Evolutionary conservation across 2,888 invertebrate genomes (phyloP), one percentile per base, ranked within the genome.

Genomic region (Beris morrisii): DNA sequence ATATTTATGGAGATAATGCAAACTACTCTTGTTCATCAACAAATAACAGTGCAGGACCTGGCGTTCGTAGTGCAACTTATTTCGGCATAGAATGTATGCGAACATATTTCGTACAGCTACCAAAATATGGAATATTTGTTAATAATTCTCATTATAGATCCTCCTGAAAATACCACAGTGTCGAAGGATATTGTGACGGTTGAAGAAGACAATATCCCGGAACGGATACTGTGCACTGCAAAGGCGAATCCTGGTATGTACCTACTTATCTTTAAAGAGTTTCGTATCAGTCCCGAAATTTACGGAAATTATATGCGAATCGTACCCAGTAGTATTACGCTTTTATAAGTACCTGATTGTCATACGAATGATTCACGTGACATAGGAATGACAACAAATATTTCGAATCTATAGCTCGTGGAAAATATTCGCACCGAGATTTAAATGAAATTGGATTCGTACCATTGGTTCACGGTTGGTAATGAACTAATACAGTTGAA

Each of bases 21-120:
- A 88, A 89, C 78, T 95, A 94, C 81, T 91, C 91, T 31, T 95
- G 95, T 80, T 84, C 88, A 71, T 93, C 93, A 68, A 89, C 88
- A 5, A 82, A 84, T 52, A 93, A 93, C 79, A 84, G 85, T 5
- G 90, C 91, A 56, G 94, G 95, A 0, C 83, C 87, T 0, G 89
- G 92, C 3, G 93, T 95, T 69, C 88, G 88, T 73, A 92, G 91
- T 77, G 89, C 88, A 65, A 93, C 93, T 48, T 88, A 89, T 75
- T 92, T 95, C 74, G 90, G 91, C 69, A 92, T 95, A 28, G 94
- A 95, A 82, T 95, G 95, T 95, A 79, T 88, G 92, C 87, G 72
- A 45, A 48, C 28, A 12, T 15, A 46, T 15, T 13, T 28, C 15
- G 15, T 3, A 50, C 15, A 15, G 22, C 11, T 50, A 15, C 5